Percentiles rank a stretch among this genome's conserved stretches.
phyloP scores from a whole-genome alignment of 2,797 vertebrate species.

The Knipowitschia caucasica region DNA sequence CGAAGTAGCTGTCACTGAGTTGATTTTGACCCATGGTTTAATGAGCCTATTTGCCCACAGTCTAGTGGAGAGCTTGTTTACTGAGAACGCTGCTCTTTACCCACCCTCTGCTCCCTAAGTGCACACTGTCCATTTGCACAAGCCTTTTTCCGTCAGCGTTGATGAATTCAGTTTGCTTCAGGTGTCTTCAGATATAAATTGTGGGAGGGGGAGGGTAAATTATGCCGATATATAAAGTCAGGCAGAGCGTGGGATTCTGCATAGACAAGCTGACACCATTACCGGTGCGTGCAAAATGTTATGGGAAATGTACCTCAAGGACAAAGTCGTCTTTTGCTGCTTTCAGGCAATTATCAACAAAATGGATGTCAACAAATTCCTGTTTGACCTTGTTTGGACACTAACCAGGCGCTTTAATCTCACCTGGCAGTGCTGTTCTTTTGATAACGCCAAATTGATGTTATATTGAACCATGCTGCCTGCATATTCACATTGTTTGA shows the following conservation, averaged over 20 bases:
- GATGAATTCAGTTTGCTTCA: slow-evolving; percentile 29
- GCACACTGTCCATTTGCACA: slow-evolving; percentile 23
- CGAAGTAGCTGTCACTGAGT: slow-evolving; percentile 24
- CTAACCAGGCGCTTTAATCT: slow-evolving; percentile 31
- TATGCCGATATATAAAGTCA: slow-evolving; percentile 14
- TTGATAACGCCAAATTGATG: slow-evolving; percentile 25
- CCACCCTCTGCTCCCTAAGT: slow-evolving; percentile 13
- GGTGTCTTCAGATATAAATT: slow-evolving; percentile 31
- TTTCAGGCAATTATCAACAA: slow-evolving; percentile 30
- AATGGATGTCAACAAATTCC: slow-evolving; percentile 38
- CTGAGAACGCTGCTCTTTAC: slow-evolving; percentile 1
- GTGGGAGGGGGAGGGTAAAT: neutral
- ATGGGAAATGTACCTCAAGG: slow-evolving; percentile 15
- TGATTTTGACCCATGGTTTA: slow-evolving; percentile 17
- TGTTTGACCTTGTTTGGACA: slow-evolving; percentile 41
- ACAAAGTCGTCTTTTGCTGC: slow-evolving; percentile 12
- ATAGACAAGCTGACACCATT: slow-evolving; percentile 5
- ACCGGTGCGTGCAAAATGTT: neutral
- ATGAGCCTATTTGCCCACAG: slow-evolving; percentile 27
- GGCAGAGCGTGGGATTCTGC: slow-evolving; percentile 12
- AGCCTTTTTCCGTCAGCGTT: slow-evolving; percentile 17
- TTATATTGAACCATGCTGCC: neutral
- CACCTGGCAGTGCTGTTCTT: slow-evolving; percentile 13
- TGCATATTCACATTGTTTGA: slow-evolving; percentile 5
- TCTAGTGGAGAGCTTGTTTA: slow-evolving; percentile 19